A percentile compares a stretch with the other conserved stretches of the same genome.
Conservation (phyloP, 2,888 invertebrate genomes). For the Lissonota sp. region DNA sequence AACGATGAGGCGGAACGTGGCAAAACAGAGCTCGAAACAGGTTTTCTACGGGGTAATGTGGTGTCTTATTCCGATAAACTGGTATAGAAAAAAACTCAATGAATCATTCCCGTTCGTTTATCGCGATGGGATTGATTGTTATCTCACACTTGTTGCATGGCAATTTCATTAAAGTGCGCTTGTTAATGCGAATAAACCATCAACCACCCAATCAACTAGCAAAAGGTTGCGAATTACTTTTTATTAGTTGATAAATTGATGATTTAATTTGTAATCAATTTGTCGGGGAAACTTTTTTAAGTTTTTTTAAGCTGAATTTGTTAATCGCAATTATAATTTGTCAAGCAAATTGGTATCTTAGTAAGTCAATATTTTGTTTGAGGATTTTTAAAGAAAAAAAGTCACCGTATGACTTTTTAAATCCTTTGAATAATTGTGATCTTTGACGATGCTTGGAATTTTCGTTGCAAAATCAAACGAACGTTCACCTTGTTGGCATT, state of each 20-base stretch:
- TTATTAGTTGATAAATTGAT: too few species aligned
- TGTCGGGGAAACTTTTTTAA: too few species aligned
- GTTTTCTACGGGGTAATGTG: conserved; percentile 51
- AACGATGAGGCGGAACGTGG: conserved; percentile 57
- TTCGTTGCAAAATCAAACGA: conserved; percentile 34
- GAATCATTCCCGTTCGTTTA: conserved; percentile 36
- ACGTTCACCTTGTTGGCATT: conserved; percentile 85
- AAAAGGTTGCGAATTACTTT: too few species aligned
- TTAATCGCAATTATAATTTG: too few species aligned
- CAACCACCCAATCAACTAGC: too few species aligned
- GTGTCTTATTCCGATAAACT: conserved; percentile 36
- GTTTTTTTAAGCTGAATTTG: too few species aligned
- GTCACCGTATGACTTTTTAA: too few species aligned
- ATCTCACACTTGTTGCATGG: conserved; percentile 26
- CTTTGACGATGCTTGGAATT: not conserved
- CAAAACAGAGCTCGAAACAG: conserved; percentile 55
- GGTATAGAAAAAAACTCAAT: conserved; percentile 46
- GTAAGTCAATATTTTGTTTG: too few species aligned
- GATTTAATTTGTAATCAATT: too few species aligned
- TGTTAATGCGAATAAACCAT: not conserved
- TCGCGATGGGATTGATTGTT: conserved; percentile 47
- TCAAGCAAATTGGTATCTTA: too few species aligned
- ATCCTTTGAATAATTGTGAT: too few species aligned
- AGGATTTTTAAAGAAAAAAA: too few species aligned
- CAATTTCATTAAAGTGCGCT: conserved; percentile 12